Conservation (phyloP, 2,888 invertebrate genomes). For the Gasteruption jaculator region DNA sequence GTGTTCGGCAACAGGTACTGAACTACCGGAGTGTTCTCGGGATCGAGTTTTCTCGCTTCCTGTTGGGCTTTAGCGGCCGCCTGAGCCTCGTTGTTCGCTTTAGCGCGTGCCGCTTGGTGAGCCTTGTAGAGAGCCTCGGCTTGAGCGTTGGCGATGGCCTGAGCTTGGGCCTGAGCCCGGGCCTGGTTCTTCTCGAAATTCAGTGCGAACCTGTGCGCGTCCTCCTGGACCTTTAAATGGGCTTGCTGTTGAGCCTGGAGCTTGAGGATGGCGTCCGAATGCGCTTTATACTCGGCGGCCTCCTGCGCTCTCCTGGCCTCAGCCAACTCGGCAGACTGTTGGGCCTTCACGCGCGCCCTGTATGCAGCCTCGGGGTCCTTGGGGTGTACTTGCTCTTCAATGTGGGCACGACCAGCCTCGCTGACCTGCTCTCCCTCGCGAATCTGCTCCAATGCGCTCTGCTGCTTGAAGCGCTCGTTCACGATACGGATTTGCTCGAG, state of each 20-base stretch:
- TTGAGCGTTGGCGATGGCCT: conserved; percentile 45
- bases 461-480: conserved; percentile 38
- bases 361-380: conserved; percentile 43
- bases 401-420: conserved; percentile 43
- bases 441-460: conserved; percentile 45
- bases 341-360: conserved; percentile 41
- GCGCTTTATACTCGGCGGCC: conserved; percentile 44
- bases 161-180: conserved; percentile 45
- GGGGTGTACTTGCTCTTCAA: conserved; percentile 36
- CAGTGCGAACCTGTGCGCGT: conserved; percentile 41
- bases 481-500: conserved; percentile 43
- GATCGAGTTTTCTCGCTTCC: conserved; percentile 37
- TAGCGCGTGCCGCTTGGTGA: conserved; percentile 37
- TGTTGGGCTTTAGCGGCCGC: conserved; percentile 39
- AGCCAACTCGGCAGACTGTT: conserved; percentile 39
- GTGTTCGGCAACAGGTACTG: conserved; percentile 39
- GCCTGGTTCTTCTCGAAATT: conserved; percentile 45
- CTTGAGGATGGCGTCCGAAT: conserved; percentile 44
- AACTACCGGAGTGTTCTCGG: conserved; percentile 39
- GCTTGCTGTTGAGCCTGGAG: conserved; percentile 45
- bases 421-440: conserved; percentile 42
- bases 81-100: conserved; percentile 41
- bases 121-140: conserved; percentile 43
- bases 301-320: conserved; percentile 44
- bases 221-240: conserved; percentile 43